phyloP scores from a whole-genome alignment of 2,888 invertebrate species.

The Hydrotaea cyrtoneurina region DNA sequence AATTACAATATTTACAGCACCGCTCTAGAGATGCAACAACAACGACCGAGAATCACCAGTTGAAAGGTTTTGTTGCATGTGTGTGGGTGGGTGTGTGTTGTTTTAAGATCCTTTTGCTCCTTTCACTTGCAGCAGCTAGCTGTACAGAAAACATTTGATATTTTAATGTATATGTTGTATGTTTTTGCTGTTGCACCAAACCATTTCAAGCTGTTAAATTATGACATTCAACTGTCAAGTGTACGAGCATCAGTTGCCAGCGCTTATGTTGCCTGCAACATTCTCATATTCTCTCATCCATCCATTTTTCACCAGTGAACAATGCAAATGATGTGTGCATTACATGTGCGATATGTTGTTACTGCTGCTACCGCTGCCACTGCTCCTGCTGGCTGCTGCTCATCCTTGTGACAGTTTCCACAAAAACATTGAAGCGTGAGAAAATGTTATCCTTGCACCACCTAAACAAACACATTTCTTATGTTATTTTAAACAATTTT shows the following conservation, averaged over 20 bases:
- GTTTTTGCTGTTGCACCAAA: slow-evolving; percentile 61
- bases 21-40: slow-evolving; percentile 39
- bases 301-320: slow-evolving; percentile 27
- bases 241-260: slow-evolving; percentile 9
- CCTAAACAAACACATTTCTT: slow-evolving; percentile 57
- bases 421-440: slow-evolving; percentile 56
- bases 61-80: background rate
- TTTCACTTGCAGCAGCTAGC: slow-evolving; percentile 49
- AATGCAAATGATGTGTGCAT: slow-evolving; percentile 37
- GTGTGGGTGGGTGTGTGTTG: slow-evolving; percentile 36
- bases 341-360: background rate
- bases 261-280: background rate
- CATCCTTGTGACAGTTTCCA: slow-evolving; percentile 52
- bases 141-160: slow-evolving; percentile 52
- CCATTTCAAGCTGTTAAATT: slow-evolving; percentile 66
- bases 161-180: slow-evolving; percentile 41
- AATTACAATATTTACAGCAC: slow-evolving; percentile 55
- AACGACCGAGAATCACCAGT: background rate
- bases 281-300: slow-evolving; percentile 36
- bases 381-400: slow-evolving; percentile 25
- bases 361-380: background rate
- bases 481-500: slow-evolving; percentile 26
- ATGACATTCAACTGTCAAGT: slow-evolving; percentile 68
- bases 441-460: slow-evolving; percentile 59
- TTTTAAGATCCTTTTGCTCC: slow-evolving; percentile 49